Conservation (phyloP, 2,888 invertebrate species). For the Diarsia brunnea region DNA sequence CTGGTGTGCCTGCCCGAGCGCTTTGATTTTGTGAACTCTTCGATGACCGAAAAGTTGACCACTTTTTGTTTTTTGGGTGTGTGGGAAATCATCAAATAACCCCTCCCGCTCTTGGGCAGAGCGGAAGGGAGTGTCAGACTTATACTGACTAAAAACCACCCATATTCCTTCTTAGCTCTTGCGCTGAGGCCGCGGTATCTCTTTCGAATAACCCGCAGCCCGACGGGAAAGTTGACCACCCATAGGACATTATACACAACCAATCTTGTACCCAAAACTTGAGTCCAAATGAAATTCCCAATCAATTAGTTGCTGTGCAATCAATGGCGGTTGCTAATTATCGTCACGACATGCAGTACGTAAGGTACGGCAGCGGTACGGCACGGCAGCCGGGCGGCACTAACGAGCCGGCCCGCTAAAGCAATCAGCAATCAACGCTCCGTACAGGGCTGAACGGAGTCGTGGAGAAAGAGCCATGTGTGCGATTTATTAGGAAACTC, state of each 20-base stretch:
- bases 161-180: too few species aligned
- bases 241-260: slow-evolving; percentile 15
- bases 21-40: too few species aligned
- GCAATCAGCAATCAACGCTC: slow-evolving; percentile 78
- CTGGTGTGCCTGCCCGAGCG: too few species aligned
- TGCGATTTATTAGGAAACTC: slow-evolving; percentile 5
- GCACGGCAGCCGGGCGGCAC: slow-evolving; percentile 49
- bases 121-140: too few species aligned
- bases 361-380: slow-evolving; percentile 20
- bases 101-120: too few species aligned
- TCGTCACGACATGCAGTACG: slow-evolving; percentile 45
- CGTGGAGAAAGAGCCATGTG: not conserved
- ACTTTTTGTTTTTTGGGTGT: too few species aligned
- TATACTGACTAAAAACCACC: too few species aligned
- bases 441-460: slow-evolving; percentile 48
- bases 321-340: slow-evolving; percentile 65
- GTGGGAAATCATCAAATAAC: too few species aligned
- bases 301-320: slow-evolving; percentile 65
- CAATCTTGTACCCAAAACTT: slow-evolving; percentile 15
- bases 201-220: too few species aligned
- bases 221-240: not conserved
- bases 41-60: too few species aligned
- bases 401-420: slow-evolving; percentile 75
- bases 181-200: too few species aligned
- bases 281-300: slow-evolving; percentile 43